Base-by-base conservation (phyloP, 2,113 vertebrate genomes). In the Tragelaphus imberbis region DNA sequence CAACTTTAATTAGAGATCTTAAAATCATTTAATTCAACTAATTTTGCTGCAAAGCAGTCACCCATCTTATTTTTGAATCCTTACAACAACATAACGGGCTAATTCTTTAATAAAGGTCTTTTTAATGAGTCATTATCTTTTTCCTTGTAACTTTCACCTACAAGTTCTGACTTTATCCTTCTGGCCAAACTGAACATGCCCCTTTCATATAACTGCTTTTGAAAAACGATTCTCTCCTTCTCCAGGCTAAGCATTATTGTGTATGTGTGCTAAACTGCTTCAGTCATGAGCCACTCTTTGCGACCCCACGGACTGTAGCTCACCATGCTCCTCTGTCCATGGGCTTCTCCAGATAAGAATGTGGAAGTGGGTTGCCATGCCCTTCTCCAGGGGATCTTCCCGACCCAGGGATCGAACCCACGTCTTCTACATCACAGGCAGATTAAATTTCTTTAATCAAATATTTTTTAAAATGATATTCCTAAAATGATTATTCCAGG, bases 1-100 rank as follows among this genome's bases (percentile, higher is more conserved):
- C 88, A 28, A 82, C 40, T 95, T 55, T 75, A 40, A 77, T 84
- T 47, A 91, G 25, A 81, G 5, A 79, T 19, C 51, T 51, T 88
- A 59, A 88, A 53, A 75, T 59, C 7, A 82, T 33, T 25, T 91
- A 80, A 92, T 68, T 81, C 51, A 92, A 94, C 53, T 23, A 82
- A 75, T 19, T 82, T 21, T 82, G 14, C 25, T 53, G 3, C 44
- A 68, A 61, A 63, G 49, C 47, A 96, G 19, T n/a, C 49, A 61
- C 23, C 30, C 49, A 90, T 49, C 21, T 79, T 85, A 93, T 56
- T 63, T 56, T n/a, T 75, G 15, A 96, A 59, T 56, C 55, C 28
- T 85, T 93, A 55, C 23, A 63, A 61, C 2, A 21, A 55, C 1
- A 15, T 63, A 65, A 65, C 30, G 7, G 16, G 63, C 27, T 84